Evolutionary conservation across 1,140 invertebrate species (phyloP), one percentile per base, ranked within the genome.

Genomic region (Drosophila kepulauana): DNA sequence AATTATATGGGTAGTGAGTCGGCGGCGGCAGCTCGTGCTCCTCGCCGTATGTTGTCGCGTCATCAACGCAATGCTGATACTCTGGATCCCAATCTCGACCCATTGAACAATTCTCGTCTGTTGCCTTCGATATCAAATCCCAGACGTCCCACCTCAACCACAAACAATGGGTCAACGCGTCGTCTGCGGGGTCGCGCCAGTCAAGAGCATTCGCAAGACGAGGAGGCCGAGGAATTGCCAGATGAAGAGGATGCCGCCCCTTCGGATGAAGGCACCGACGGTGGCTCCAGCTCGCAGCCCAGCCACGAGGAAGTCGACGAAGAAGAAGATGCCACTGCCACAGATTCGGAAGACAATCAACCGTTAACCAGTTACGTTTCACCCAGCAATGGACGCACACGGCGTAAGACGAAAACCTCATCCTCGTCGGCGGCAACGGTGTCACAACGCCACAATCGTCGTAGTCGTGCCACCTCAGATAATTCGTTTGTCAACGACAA

Each of bases 291-390:
- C 11, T 75, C 75, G 5, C 90, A 89, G n/a, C 58, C 25, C 15
- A 70, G 67, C 33, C 75, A 81, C n/a, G 77, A 68, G 0, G 69
- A 69, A 0, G 61, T 70, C 8, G 91, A 92, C 41, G 84, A 82
- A n/a, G 82, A 78, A 20, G 65, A 65, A 13, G 76, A 81, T 28
- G 87, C 86, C n/a, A 82, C 79, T 35, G 82, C 86, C 20, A 91
- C 92, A 64, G 93, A 92, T 65, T 92, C 93, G 7, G 94, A 94
- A 66, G 94, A 94, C 73, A 93, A 94, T 91, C 93, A 93, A 63
- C 94, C 94, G 30, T 82, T 94, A n/a, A 89, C 92, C 16, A 91
- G 74, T 59, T 91, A 91, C 70, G 89, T 91, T 4, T 68, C 91
- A 33, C 71, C 86, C 43, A 75, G 69, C 41, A 91, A 89, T 46